Evolutionary conservation across 2,113 vertebrate genomes (phyloP), one percentile per base, ranked within the genome.

Genomic region (Otocyon megalotis): DNA sequence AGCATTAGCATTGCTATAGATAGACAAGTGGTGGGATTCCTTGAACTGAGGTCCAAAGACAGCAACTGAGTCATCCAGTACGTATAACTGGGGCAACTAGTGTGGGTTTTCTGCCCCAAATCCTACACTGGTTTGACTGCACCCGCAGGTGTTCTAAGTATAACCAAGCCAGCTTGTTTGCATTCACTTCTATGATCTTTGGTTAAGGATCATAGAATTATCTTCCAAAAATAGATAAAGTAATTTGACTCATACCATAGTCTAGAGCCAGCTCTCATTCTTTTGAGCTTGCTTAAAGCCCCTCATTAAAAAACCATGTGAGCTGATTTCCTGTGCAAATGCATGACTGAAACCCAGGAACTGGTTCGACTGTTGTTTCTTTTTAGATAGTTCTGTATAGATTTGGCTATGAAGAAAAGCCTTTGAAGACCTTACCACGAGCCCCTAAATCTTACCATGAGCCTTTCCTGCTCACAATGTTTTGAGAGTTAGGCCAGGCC

Each of bases 331-430:
- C 17, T 76, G 10, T 65, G 35, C 62, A 56, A 74, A 50, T 8
- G 0, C 48, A 22, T 50, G 35, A 20, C 15, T 90, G 58, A 72
- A 90, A n/a, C 58, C 60, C 32, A 48, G 4, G 1, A 32, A 63
- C 35, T 50, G 30, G 30, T 71, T 58, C 74, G 65, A 69, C 58
- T 80, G 15, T 43, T 63, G 56, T 96, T 82, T 67, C 30, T 86
- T 95, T 95, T 48, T 88, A 56, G 86, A 77, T 54, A 67, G 28
- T 88, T 98, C 97, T 98, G 13, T 93, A 87, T 96, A 88, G 8
- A 79, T 87, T 96, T 98, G 84, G 94, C 97, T 96, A 83, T 35
- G 67, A 98, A 97, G 77, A 62, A 37, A 54, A 92, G 32, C 5
- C 19, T 65, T 72, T 60, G 35, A 93, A 88, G 82, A 92, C 60